Percentiles rank a stretch among this genome's conserved stretches.
Conservation (phyloP, 2,797 vertebrate genomes). For the Garrulus glandarius region DNA sequence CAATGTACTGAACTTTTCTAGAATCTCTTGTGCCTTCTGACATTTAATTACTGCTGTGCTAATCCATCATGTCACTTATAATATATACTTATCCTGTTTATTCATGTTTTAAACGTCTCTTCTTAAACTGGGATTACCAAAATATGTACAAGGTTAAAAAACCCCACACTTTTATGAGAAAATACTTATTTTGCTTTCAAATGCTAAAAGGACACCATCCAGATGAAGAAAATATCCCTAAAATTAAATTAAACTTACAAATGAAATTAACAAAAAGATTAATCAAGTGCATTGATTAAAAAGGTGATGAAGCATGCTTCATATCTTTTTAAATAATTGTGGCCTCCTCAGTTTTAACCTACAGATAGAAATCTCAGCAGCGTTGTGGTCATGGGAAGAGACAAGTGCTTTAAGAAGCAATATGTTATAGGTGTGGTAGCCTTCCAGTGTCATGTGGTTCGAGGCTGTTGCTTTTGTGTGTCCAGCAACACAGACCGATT, state of each 20-base stretch:
- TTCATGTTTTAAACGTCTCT: neutral
- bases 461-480: neutral
- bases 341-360: neutral
- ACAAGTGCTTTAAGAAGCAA: neutral
- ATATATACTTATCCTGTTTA: neutral
- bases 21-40: conserved; percentile 15
- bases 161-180: rapidly evolving
- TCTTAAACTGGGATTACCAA: neutral
- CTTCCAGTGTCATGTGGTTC: neutral
- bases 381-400: neutral
- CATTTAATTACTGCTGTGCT: conserved; percentile 17
- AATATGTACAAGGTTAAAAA: neutral
- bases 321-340: neutral
- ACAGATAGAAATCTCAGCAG: neutral
- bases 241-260: neutral
- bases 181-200: neutral
- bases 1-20: conserved; percentile 12
- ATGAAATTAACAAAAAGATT: neutral
- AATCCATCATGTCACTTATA: neutral
- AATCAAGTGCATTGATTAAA: neutral
- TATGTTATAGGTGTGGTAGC: neutral
- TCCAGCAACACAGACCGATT: neutral
- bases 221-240: neutral
- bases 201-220: neutral
- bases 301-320: neutral